Evolutionary conservation across 2,888 invertebrate species (phyloP), one percentile per base, ranked within the genome.

Genomic region (Cyclophora punctaria): DNA sequence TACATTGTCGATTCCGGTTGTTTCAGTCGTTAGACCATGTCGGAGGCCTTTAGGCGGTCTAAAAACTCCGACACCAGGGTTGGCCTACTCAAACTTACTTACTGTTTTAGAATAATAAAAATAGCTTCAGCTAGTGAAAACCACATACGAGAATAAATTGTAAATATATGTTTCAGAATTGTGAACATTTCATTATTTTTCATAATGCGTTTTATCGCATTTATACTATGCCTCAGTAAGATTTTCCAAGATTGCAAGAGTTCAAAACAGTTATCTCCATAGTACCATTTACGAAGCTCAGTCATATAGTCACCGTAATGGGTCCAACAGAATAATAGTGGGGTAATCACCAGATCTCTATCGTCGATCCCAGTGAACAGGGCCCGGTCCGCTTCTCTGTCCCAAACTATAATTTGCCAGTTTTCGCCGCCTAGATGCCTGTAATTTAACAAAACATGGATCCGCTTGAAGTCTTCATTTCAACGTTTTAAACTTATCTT

Each of bases 351-450:
- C 58, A 60, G 78, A 80, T 80, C 72, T 69, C 71, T 76, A 83
- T 83, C 82, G 64, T 50, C 62, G 57, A 57, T 59, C 62, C 51
- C 61, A 62, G 58, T 59, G 60, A 61, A 60, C 66, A 66, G 66
- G 70, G 69, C 78, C 73, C 75, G 69, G 67, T 73, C 73, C 67
- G 71, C 68, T 70, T 68, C 73, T 76, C 70, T 77, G 75, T 78
- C 65, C 57, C 65, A 65, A 71, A 79, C 83, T 85, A 78, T 84
- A 86, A 86, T 86, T 86, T 85, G 75, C 82, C 81, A 78, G 76
- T 80, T 81, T 80, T 80, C 78, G 75, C 83, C 79, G 79, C 78
- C 81, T 83, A 81, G 79, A 77, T 78, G 78, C 74, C 78, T 73
- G 77, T 78, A 81, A 85, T 86, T 83, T 86, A 67, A 70, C 75